Percentiles rank a stretch among this genome's conserved stretches.
phyloP scores from a whole-genome alignment of 2,113 vertebrate species.

The Sceloporus tristichus region DNA sequence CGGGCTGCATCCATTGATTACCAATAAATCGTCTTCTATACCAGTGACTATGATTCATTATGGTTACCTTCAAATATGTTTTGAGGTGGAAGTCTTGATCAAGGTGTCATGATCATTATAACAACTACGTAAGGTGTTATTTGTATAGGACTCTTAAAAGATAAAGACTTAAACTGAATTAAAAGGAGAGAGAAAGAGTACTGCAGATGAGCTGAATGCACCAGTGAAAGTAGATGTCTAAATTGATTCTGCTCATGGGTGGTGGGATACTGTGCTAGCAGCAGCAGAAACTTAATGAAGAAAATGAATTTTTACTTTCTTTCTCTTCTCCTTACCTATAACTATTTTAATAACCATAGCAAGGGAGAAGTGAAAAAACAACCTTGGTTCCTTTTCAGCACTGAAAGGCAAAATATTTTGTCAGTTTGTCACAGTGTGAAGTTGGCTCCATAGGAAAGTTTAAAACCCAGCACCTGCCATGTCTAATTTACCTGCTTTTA shows the following conservation, averaged over 20 bases:
- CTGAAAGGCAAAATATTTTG: not conserved
- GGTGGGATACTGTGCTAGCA: not conserved
- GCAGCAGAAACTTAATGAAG: not conserved
- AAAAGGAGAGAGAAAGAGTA: not conserved
- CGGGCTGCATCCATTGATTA: no score
- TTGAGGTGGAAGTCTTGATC: no score
- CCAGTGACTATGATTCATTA: no score
- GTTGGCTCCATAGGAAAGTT: conserved; percentile 1
- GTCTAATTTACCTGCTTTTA: conserved; percentile 8
- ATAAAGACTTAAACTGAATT: no score
- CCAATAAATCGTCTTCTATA: no score
- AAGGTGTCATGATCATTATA: no score
- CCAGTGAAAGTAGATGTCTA: no score
- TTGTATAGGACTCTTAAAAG: no score
- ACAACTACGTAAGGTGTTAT: no score
- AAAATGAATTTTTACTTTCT: not conserved
- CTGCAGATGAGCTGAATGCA: not conserved
- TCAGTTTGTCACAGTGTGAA: conserved; percentile 4
- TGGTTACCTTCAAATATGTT: no score
- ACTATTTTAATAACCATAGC: conserved; percentile 10
- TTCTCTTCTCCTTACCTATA: not conserved
- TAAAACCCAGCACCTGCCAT: not conserved
- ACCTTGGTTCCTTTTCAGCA: not conserved
- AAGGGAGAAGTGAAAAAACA: not conserved
- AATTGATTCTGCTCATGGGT: no score